Evolutionary conservation across 2,797 vertebrate genomes (phyloP), one percentile per base, ranked within the genome.

Genomic region (Prionace glauca): DNA sequence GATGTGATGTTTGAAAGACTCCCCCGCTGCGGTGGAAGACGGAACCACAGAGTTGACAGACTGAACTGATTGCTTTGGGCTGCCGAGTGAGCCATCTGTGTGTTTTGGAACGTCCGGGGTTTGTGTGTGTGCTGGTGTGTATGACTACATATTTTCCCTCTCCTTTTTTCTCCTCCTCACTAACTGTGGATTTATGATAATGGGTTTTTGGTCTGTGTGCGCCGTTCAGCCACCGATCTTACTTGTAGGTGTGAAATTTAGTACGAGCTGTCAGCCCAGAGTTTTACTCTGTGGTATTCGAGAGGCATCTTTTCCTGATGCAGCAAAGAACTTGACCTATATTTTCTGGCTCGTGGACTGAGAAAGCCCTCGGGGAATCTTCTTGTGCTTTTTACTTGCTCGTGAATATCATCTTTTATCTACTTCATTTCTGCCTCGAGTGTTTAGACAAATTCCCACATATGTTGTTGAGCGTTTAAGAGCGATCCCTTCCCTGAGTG

Each of bases 381-480:
- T n/a, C 24, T 92, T 69, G n/a, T 36, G 67, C 18, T 32, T 90
- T 92, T 41, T 41, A 92, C 26, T 92, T 3, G n/a, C 62, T 92
- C n/a, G 24, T 67, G 3, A 92, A 20, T 41, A 92, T 32, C 56
- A n/a, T 69, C 62, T 92, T 92, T 92, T n/a, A 24, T 90, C 62
- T 24, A 69, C 65, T 92, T 32, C 18, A 45, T 45, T 41, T 22
- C 29, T 67, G 62, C 90, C n/a, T 11, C 18, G 62, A 41, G 32
- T 65, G 88, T 62, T 92, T 92, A 22, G 32, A 67, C 90, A 67
- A 36, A n/a, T 65, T 36, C 90, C n/a, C 90, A 67, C 90, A 92
- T 36, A 62, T 0, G n/a, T 36, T 41, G 60, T 22, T 41, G 65
- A 65, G n/a, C 36, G 10, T 1, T 67, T 24, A 36, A 41, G 65